Evolutionary conservation across 2,797 vertebrate genomes (phyloP).

Genomic region (Betta splendens): DNA sequence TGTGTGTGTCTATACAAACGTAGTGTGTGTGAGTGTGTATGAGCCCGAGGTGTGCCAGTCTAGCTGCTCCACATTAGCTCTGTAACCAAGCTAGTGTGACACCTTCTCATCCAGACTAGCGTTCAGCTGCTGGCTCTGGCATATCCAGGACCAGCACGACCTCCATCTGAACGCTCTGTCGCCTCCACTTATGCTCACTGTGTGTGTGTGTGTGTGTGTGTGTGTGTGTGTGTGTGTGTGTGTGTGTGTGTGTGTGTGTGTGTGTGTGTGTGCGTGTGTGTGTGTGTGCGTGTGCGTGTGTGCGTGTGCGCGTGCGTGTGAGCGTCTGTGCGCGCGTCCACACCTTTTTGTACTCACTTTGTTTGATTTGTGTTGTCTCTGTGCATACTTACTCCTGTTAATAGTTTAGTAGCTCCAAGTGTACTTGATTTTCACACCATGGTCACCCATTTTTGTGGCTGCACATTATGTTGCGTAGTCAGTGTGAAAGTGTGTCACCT

Average conservation of each 20-base stretch:
- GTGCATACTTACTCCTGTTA: constrained; percentile 32
- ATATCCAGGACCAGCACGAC: constrained; percentile 71
- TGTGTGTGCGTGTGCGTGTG: constrained; percentile 25
- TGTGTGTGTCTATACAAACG: constrained; percentile 18
- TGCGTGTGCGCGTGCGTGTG: constrained; percentile 18
- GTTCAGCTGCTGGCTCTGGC: constrained; percentile 69
- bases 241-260: too few relatives aligned
- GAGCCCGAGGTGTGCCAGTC: constrained; percentile 67
- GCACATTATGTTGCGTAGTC: constrained; percentile 47
- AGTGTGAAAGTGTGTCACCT: constrained; percentile 65
- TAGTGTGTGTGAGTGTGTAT: constrained; percentile 35
- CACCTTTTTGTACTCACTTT: constrained; percentile 58
- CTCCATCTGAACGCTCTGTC: constrained; percentile 67
- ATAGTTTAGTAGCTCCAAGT: constrained; percentile 28
- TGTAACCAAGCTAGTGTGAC: constrained; percentile 73
- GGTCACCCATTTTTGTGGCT: constrained; percentile 18
- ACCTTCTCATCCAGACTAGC: constrained; percentile 68
- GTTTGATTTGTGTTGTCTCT: constrained; percentile 40
- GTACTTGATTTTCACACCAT: constrained; percentile 49
- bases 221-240: constrained; percentile 7
- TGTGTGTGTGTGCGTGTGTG: constrained; percentile 53
- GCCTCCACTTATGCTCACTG: constrained; percentile 67
- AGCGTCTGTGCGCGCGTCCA: constrained; percentile 19
- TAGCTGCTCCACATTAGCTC: constrained; percentile 72
- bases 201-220: constrained; percentile 42